These are phyloP conservation scores for Tridacna gigas DNA, from an alignment of 2,888 invertebrate genomes.

Conservation along the genomic window DNA sequence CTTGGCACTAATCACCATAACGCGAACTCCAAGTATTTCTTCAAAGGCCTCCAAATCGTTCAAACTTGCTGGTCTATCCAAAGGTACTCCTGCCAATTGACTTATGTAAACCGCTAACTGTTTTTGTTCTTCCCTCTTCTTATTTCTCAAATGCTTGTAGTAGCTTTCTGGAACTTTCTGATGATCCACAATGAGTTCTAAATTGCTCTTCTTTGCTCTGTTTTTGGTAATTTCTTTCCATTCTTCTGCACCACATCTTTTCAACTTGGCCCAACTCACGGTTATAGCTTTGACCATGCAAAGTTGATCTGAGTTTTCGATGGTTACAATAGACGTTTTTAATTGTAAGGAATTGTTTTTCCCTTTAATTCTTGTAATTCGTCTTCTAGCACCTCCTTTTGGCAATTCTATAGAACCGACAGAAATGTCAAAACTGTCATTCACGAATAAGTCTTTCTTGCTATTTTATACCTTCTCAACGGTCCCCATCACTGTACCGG, in stretches of 20 bases:
- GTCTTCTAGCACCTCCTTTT: conserved; percentile 46
- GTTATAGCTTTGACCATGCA: conserved; percentile 47
- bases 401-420: conserved; percentile 50
- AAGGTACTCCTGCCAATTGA: conserved; percentile 36
- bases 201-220: conserved; percentile 37
- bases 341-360: conserved; percentile 35
- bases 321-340: conserved; percentile 46
- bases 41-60: conserved; percentile 33
- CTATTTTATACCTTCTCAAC: conserved; percentile 60
- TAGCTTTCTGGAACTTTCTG: conserved; percentile 39
- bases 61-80: conserved; percentile 41
- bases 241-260: conserved; percentile 37
- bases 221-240: conserved; percentile 39
- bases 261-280: conserved; percentile 46
- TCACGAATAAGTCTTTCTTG: conserved; percentile 47
- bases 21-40: conserved; percentile 34
- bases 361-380: conserved; percentile 39
- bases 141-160: conserved; percentile 26
- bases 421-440: conserved; percentile 43
- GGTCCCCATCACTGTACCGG: conserved; percentile 22
- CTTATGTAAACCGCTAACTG: conserved; percentile 38
- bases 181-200: conserved; percentile 39
- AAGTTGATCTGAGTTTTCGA: conserved; percentile 47
- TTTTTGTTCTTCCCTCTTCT: conserved; percentile 25
- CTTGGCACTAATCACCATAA: conserved; percentile 56